Evolutionary conservation across 2,888 invertebrate species (phyloP), one percentile per base, ranked within the genome.

Genomic region (Apotomis turbidana): DNA sequence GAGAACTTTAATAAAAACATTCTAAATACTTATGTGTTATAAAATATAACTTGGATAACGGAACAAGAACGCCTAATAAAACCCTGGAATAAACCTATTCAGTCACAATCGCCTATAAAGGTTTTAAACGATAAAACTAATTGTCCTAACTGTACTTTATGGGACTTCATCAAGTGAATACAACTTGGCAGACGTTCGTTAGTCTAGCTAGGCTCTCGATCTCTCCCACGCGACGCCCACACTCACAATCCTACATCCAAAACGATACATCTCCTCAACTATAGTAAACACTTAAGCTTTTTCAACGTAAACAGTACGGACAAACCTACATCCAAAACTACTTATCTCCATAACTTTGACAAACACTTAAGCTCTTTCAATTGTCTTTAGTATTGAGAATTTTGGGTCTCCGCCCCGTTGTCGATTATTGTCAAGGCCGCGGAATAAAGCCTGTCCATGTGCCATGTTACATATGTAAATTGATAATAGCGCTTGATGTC

Each of bases 221-320:
- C 74, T 80, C 85, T 85, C 86, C 87, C 85, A 87, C 87, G 78
- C 79, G 64, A 79, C 83, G 78, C 87, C 87, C 81, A 87, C 87
- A 57, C 52, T 36, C 57, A 51, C 68, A 58, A 10, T 36, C 38
- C 58, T 8, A 10, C 27, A 4, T 10, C 61, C 36, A 9, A 57
- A 71, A 62, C 13, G 57, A 51, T 49, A 13, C 57, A 57, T 41
- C 10, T 62, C 13, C 49, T n/a, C 36, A 27, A 57, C 27, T 27
- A 27, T 13, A 5, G 27, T 6, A 13, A 27, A 12, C 5, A 55
- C 57, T 51, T 68, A 57, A 27, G 67, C 27, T 52, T 4, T 61
- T 57, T 67, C 38, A 51, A 27, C 27, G 27, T 27, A 27, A 27
- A 27, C 27, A 27, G 27, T 27, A 27, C 27, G 27, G 27, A 27